Evolutionary conservation across 2,888 invertebrate species (phyloP), one percentile per base, ranked within the genome.

Genomic region (Spodoptera picta): DNA sequence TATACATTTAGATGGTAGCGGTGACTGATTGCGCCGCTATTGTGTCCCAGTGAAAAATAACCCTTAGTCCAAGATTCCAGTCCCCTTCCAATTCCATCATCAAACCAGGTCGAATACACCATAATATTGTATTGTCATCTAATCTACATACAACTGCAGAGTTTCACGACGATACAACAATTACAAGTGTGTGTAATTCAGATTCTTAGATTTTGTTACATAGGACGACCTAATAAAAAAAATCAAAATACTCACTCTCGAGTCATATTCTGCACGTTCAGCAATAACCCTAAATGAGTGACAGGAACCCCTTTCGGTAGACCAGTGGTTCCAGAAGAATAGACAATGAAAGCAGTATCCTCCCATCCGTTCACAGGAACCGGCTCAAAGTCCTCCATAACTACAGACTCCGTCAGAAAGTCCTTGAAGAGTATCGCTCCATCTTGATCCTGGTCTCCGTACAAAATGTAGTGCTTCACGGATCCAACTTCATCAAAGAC

Each of bases 281-380:
- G 36, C 3, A 76, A 19, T 5, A 70, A 69, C 1, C 45, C 73
- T 9, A 82, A 42, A 70, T 87, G 85, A 0, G 83, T 84, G n/a
- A 79, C 54, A 1, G 81, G 83, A 0, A 82, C 63, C 1, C 83
- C 85, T 59, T 86, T 86, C 0, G 86, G 81, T 31, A 85, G 42
- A 0, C 86, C 86, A 4, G 85, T 84, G 0, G 86, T 87, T 0
- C 86, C 86, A 3, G 86, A 85, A 0, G 86, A 84, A 60, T 65
- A 84, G 1, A 83, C 19, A 7, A 84, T 76, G 2, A 84, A 56
- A 1, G 71, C 60, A 0, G 53, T 6, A 36, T 85, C 83, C 1
- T 72, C 64, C 76, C 74, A 79, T 4, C 85, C 85, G 0, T 79
- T 69, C 0, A 84, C 83, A 0, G 78, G 69, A 0, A 67, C 64